phyloP scores from a whole-genome alignment of 2,113 vertebrate species.

The Oxyruncus cristatus region DNA sequence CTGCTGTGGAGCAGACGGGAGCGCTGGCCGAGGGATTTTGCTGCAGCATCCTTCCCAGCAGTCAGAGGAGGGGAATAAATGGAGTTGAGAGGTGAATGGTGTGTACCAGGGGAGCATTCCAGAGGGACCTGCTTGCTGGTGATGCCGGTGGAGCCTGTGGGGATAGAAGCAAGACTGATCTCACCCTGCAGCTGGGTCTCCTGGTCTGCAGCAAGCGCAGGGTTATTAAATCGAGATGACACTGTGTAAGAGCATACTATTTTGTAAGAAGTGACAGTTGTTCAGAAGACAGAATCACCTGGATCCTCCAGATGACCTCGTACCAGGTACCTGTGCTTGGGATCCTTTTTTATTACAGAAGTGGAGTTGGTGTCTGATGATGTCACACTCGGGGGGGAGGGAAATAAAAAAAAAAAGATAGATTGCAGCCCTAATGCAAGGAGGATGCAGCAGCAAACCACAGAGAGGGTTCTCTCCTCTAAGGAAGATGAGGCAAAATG shows the following conservation, averaged over 20 bases:
- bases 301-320: slow-evolving; percentile 64
- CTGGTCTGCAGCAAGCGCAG: slow-evolving; percentile 41
- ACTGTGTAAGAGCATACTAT: not conserved
- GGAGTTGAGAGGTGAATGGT: not conserved
- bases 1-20: slow-evolving; percentile 7
- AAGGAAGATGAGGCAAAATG: slow-evolving; percentile 53
- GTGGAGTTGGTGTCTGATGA: slow-evolving; percentile 66
- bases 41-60: slow-evolving; percentile 65
- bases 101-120: not conserved
- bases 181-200: slow-evolving; percentile 42
- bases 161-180: not conserved
- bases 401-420: not conserved
- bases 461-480: slow-evolving; percentile 45
- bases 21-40: slow-evolving; percentile 62
- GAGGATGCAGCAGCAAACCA: slow-evolving; percentile 62
- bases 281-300: not conserved
- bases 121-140: slow-evolving; percentile 20
- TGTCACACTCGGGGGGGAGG: slow-evolving; percentile 49
- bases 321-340: slow-evolving; percentile 69
- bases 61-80: slow-evolving; percentile 11
- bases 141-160: not conserved
- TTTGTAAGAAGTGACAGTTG: slow-evolving; percentile 46
- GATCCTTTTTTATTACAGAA: slow-evolving; percentile 62
- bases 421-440: slow-evolving; percentile 67
- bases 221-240: slow-evolving; percentile 38